Base-by-base conservation (phyloP, 2,797 vertebrate species). In the Acanthurus lineatus region DNA sequence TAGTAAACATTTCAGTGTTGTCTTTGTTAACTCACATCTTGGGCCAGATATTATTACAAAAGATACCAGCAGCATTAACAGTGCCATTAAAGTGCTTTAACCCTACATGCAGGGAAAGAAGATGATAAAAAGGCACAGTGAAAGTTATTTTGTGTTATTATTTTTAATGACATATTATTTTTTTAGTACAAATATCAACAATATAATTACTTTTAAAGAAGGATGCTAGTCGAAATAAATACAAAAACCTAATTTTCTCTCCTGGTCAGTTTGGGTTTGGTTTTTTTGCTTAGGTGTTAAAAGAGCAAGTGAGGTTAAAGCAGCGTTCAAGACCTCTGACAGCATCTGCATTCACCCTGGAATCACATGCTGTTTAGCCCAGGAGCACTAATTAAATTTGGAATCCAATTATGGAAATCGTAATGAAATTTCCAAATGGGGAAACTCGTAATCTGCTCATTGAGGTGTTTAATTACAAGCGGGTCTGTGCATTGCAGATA, bases 351-450 rank as follows among this genome's bases (percentile, higher is more conserved):
- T 85, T 88, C 86, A 86, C 63, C 81, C 87, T 69, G 49, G 69
- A 90, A 94, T 94, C 93, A 93, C 93, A 92, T 94, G 92, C 89
- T 93, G 93, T 91, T 95, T 93, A 87, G 77, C 79, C 65, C 84
- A 91, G 87, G 81, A 94, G 91, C 86, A 86, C 89, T 94, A 95
- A 95, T 96, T 95, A 94, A 94, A 95, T 95, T 92, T 92, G 73
- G 92, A 95, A 95, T 95, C 94, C 91, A 96, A 95, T 95, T 95
- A 95, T 90, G 86, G 92, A 88, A 95, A 93, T 94, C 88, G 94
- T 95, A 95, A 95, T 95, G 94, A 93, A 93, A 95, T 95, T 96
- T 96, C 93, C 94, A 95, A 95, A 95, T 93, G 91, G 93, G 94
- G 94, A 95, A 95, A 94, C 93, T 94, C 89, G 90, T 95, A 95